phyloP scores from a whole-genome alignment of 2,888 invertebrate genomes.

The Pasiphila rectangulata region DNA sequence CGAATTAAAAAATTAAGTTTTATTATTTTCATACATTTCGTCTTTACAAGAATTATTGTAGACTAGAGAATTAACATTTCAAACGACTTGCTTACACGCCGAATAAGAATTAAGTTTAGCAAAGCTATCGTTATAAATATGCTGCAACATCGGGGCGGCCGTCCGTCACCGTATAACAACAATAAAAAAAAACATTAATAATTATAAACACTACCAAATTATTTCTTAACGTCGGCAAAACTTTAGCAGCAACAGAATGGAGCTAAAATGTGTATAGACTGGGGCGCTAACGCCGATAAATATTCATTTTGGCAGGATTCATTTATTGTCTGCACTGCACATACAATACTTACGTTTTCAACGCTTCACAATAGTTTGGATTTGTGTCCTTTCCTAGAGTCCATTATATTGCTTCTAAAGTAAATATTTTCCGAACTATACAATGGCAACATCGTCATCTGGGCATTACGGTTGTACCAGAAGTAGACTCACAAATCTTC shows the following conservation, averaged over 20 bases:
- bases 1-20: constrained; percentile 75
- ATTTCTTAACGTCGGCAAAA: constrained; percentile 52
- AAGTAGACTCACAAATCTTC: background rate
- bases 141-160: constrained; percentile 37
- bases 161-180: constrained; percentile 43
- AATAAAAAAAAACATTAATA: constrained; percentile 33
- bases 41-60: constrained; percentile 74
- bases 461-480: constrained; percentile 12
- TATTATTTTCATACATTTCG: constrained; percentile 71
- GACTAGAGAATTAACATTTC: constrained; percentile 78
- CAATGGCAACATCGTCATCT: constrained; percentile 75
- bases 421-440: constrained; percentile 63
- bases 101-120: constrained; percentile 55
- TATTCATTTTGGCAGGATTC: background rate
- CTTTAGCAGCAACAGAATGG: constrained; percentile 5
- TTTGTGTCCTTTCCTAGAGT: background rate
- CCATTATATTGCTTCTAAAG: background rate
- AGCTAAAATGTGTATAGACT: background rate
- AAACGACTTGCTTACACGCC: constrained; percentile 64
- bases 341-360: constrained; percentile 8
- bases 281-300: too few relatives aligned
- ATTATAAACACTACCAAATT: constrained; percentile 52
- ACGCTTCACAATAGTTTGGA: too few relatives aligned
- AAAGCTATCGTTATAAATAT: constrained; percentile 54
- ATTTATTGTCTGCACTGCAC: too few relatives aligned